Evolutionary conservation across 2,113 vertebrate genomes (phyloP), one percentile per base, ranked within the genome.

Genomic region (Oreotrochilus melanogaster): DNA sequence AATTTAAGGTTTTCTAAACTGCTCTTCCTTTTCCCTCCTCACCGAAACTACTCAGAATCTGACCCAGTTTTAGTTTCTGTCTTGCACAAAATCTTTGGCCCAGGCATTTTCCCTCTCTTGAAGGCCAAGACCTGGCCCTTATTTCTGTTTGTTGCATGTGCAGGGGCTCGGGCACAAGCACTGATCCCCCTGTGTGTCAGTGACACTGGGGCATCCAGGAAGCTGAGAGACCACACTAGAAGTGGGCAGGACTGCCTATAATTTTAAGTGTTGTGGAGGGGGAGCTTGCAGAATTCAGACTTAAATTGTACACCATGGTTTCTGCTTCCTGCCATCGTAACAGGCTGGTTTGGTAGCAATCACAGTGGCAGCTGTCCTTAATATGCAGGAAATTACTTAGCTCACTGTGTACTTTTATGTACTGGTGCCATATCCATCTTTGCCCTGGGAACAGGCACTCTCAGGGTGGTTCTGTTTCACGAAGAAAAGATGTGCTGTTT

Each of bases 381-480:
- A 22, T 1, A 6, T 22, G 70, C 25, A 71, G 65, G 69, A 33
- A 53, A 53, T 48, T 3, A 37, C 57, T 51, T 37, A 81, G 43
- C 17, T 51, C 48, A 54, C 25, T 24, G 18, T 73, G 51, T 28
- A 16, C 31, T 33, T 35, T 8, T 10, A 11, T 1, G 2, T 48
- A 30, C 48, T 27, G 66, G n/a, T 39, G 47, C 69, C 33, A 61
- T 10, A 8, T 31, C 35, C 11, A 0, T 57, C 65, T 56, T 28
- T 66, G 45, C 48, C 0, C 2, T 1, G 5, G 71, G 53, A 58
- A 71, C 56, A 75, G 23, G 37, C 3, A 1, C 61, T 78, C 57
- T 78, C 78, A 54, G 86, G 58, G 62, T 58, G 83, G 64, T 47
- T 95, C 78, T 94, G 79, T 66, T 90, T 80, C 42, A 47, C 9